Evolutionary conservation across 1,140 invertebrate genomes (phyloP).

Genomic region (Habropoda laboriosa): DNA sequence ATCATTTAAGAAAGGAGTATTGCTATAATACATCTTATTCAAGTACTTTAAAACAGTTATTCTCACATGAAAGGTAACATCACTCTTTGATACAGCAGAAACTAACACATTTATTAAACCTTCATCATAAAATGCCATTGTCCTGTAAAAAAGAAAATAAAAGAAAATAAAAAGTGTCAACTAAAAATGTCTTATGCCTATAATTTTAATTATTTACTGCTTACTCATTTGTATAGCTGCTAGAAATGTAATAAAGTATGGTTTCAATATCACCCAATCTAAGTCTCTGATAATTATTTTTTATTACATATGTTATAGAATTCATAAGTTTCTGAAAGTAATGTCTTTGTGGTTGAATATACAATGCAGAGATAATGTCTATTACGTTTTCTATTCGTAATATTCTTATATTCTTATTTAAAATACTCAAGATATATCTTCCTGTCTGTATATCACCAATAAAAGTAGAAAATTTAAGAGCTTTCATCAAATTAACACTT

Average conservation of each 20-base stretch:
- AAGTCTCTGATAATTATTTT: conserved; percentile 73
- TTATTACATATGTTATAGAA: conserved; percentile 31
- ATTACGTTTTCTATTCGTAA: background rate
- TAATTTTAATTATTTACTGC: conserved; percentile 14
- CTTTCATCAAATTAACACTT: conserved; percentile 16
- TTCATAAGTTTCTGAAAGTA: background rate
- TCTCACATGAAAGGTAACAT: background rate
- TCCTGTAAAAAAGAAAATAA: conserved; percentile 52
- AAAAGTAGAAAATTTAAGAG: conserved; percentile 27
- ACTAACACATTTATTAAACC: conserved; percentile 80
- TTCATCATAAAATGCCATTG: conserved; percentile 83
- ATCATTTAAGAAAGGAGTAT: conserved; percentile 83
- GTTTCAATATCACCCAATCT: conserved; percentile 79
- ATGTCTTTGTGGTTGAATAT: background rate
- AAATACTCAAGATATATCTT: conserved; percentile 11
- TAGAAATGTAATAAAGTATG: conserved; percentile 78
- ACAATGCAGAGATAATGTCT: conserved; percentile 40
- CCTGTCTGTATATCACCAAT: conserved; percentile 13
- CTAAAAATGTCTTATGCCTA: background rate
- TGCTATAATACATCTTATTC: conserved; percentile 81
- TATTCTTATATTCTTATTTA: conserved; percentile 11
- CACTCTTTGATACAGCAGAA: conserved; percentile 66
- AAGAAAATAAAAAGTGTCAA: background rate
- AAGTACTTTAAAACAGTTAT: conserved; percentile 81
- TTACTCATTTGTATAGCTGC: conserved; percentile 57